A percentile compares a stretch with the other conserved stretches of the same genome.
These are phyloP conservation scores for Dasypus novemcinctus DNA, from an alignment of 2,113 vertebrate species.

Conservation along the genomic window DNA sequence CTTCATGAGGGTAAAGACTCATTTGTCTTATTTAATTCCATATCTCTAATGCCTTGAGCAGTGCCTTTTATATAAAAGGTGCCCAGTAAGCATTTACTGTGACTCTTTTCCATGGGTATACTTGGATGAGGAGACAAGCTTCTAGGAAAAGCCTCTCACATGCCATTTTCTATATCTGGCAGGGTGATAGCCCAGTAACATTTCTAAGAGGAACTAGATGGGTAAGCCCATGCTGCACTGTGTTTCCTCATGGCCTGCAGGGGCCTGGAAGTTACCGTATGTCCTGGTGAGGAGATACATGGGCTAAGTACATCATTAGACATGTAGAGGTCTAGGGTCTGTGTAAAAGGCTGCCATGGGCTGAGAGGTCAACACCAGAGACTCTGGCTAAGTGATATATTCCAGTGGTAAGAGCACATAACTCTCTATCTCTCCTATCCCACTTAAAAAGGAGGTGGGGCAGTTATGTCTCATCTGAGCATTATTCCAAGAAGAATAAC, in stretches of 20 bases:
- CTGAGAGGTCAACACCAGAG: not conserved
- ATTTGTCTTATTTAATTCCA: not conserved
- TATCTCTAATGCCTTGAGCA: not conserved
- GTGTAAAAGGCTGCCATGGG: not conserved
- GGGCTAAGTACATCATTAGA: not conserved
- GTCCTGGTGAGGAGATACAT: not conserved
- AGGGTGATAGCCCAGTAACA: not conserved
- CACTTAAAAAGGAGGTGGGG: not conserved
- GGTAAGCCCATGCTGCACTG: not conserved
- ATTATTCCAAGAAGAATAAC: not conserved
- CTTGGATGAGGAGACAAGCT: not conserved
- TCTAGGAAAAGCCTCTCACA: not conserved
- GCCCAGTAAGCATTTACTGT: not conserved
- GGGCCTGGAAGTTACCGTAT: not conserved
- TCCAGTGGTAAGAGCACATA: not conserved
- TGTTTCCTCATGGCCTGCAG: not conserved
- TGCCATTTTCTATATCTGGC: not conserved
- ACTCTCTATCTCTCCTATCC: not conserved
- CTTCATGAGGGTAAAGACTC: not conserved
- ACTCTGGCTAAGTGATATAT: not conserved
- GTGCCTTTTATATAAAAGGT: not conserved
- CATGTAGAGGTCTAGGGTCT: not conserved
- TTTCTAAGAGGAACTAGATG: not conserved
- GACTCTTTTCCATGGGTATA: not conserved
- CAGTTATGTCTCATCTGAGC: not conserved